Conservation (phyloP, 2,113 vertebrate species). For the Tachysurus vachellii region DNA sequence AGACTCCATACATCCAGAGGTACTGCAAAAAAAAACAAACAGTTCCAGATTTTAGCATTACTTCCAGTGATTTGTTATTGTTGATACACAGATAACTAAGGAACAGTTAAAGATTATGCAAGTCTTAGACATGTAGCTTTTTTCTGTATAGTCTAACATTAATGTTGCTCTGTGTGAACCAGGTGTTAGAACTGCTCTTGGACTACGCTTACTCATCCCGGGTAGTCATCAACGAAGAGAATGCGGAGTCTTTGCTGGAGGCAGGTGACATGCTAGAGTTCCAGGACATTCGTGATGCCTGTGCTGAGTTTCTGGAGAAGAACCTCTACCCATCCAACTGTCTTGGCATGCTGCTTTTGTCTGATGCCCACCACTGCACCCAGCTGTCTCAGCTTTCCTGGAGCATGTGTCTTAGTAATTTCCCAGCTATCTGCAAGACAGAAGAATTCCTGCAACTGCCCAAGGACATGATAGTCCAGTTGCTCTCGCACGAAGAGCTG, state of each 20-base stretch:
- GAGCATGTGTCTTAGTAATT: slow-evolving; percentile 82
- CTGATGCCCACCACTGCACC: slow-evolving; percentile 80
- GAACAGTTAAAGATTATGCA: neutral
- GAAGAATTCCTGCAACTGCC: slow-evolving; percentile 82
- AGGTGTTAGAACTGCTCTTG: slow-evolving; percentile 79
- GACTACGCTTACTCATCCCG: slow-evolving; percentile 83
- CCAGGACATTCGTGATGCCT: slow-evolving; percentile 83
- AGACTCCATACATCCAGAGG: slow-evolving; percentile 80
- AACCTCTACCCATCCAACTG: slow-evolving; percentile 82
- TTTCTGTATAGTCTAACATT: neutral
- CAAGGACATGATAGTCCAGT: slow-evolving; percentile 79
- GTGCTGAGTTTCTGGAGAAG: slow-evolving; percentile 80
- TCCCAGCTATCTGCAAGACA: slow-evolving; percentile 79
- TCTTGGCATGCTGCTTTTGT: slow-evolving; percentile 80
- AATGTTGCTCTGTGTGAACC: slow-evolving; percentile 4
- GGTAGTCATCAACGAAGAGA: slow-evolving; percentile 82
- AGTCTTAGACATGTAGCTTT: neutral
- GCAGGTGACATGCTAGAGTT: slow-evolving; percentile 86
- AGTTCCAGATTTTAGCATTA: neutral
- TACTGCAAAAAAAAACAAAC: neutral
- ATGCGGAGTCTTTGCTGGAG: slow-evolving; percentile 81
- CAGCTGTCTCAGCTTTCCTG: slow-evolving; percentile 81
- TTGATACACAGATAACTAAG: neutral
- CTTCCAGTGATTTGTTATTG: neutral
- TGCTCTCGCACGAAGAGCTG: slow-evolving; percentile 80